Evolutionary conservation across 2,888 invertebrate species (phyloP).

Genomic region (Caenorhabditis angaria): DNA sequence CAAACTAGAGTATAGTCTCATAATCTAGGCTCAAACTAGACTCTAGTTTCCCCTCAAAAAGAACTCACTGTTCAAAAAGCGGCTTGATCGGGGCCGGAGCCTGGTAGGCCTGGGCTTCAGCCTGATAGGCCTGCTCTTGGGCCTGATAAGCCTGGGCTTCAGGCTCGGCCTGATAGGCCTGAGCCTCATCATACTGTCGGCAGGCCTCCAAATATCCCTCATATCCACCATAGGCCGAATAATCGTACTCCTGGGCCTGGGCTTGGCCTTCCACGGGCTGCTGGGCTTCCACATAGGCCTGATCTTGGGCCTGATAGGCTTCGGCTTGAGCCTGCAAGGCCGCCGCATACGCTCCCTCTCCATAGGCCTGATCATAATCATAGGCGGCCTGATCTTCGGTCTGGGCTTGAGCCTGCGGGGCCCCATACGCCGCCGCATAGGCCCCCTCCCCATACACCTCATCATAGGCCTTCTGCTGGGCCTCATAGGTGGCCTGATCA

Average conservation of each 20-base stretch:
- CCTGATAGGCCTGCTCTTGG: slow-evolving; percentile 11
- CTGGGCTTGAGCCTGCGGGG: slow-evolving; percentile 13
- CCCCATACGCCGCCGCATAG: not conserved
- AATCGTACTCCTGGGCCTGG: slow-evolving; percentile 46
- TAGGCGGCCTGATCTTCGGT: slow-evolving; percentile 11
- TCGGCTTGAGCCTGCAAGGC: too few relatives aligned
- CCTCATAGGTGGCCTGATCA: slow-evolving; percentile 31
- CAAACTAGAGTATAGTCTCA: too few relatives aligned
- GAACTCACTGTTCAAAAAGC: slow-evolving; percentile 35
- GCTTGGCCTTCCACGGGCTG: too few relatives aligned
- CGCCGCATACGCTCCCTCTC: too few relatives aligned
- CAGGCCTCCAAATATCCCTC: slow-evolving; percentile 41
- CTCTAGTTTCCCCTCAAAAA: too few relatives aligned
- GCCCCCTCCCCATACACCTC: not conserved
- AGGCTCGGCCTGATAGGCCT: slow-evolving; percentile 5
- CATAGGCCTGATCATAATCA: slow-evolving; percentile 24
- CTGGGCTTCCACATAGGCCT: too few relatives aligned
- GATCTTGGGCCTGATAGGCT: too few relatives aligned
- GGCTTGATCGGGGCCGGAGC: slow-evolving; percentile 31
- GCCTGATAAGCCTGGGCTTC: slow-evolving; percentile 14
- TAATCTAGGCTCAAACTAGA: too few relatives aligned
- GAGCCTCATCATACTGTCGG: slow-evolving; percentile 32
- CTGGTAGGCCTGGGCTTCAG: slow-evolving; percentile 5
- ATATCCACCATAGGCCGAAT: slow-evolving; percentile 47
- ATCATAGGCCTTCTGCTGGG: slow-evolving; percentile 13